Percentiles rank a stretch among this genome's conserved stretches.
Conservation (phyloP, 2,888 invertebrate species). For the Microchrysa polita region DNA sequence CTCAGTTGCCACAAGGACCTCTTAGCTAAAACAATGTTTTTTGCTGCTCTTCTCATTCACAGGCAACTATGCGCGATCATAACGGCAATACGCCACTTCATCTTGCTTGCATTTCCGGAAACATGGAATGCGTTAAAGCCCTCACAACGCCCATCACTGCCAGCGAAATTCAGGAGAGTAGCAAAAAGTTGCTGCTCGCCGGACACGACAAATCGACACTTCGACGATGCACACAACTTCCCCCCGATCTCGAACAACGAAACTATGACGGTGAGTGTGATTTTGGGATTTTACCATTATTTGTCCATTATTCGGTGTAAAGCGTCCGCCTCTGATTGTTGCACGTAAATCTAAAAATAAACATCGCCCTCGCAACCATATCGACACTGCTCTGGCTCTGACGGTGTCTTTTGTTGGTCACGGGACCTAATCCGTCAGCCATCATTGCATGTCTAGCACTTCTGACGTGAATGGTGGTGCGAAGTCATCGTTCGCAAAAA, state of each 20-base stretch:
- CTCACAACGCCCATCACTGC: conserved; percentile 74
- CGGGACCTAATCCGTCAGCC: no score
- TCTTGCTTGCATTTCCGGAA: conserved; percentile 78
- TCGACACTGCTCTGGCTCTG: neutral
- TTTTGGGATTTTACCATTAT: conserved; percentile 41
- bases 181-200: conserved; percentile 58
- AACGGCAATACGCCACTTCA: conserved; percentile 89
- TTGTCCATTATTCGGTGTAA: conserved; percentile 15
- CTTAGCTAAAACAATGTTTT: neutral
- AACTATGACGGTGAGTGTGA: conserved; percentile 83
- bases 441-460: no score
- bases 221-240: conserved; percentile 62
- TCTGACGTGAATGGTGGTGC: no score
- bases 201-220: conserved; percentile 61
- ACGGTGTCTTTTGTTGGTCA: no score
- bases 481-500: no score
- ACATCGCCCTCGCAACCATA: conserved; percentile 35
- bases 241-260: conserved; percentile 77
- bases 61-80: conserved; percentile 73
- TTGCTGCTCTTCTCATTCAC: conserved; percentile 22
- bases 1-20: neutral
- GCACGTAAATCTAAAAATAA: conserved; percentile 34
- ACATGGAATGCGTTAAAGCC: conserved; percentile 76
- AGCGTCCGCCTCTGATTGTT: neutral
- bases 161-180: conserved; percentile 64